Conservation (phyloP, 2,113 vertebrate species). For the Enhydra lutris region DNA sequence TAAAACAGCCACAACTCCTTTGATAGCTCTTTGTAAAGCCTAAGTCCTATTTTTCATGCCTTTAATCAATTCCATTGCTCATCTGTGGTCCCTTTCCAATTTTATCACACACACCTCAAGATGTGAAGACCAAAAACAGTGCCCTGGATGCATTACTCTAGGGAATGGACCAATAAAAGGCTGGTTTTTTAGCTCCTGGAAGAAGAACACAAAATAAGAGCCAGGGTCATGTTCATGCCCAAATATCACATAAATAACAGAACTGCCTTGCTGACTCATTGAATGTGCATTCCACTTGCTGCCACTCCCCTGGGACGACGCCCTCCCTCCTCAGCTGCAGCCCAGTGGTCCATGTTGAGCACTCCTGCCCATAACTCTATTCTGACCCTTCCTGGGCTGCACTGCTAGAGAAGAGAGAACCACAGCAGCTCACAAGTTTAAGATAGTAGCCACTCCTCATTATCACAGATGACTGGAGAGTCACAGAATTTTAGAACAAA, state of each 20-base stretch:
- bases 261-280: neutral
- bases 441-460: neutral
- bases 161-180: constrained; percentile 38
- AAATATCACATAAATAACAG: neutral
- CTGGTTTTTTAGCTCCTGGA: neutral
- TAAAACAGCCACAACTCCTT: constrained; percentile 32
- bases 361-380: neutral
- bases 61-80: constrained; percentile 63
- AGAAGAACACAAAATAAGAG: constrained; percentile 44
- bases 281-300: accelerated
- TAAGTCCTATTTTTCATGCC: neutral
- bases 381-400: neutral
- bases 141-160: neutral
- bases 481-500: constrained; percentile 26
- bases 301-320: neutral
- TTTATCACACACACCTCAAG: constrained; percentile 23
- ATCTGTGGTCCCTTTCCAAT: constrained; percentile 45
- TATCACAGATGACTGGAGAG: neutral
- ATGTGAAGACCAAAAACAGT: constrained; percentile 22
- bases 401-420: neutral
- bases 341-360: neutral
- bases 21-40: neutral
- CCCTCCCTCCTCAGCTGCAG: neutral
- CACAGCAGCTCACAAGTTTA: neutral
- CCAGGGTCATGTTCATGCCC: neutral